Evolutionary conservation across 1,140 invertebrate species (phyloP), one percentile per base, ranked within the genome.

Genomic region (Parapsyche elsis): DNA sequence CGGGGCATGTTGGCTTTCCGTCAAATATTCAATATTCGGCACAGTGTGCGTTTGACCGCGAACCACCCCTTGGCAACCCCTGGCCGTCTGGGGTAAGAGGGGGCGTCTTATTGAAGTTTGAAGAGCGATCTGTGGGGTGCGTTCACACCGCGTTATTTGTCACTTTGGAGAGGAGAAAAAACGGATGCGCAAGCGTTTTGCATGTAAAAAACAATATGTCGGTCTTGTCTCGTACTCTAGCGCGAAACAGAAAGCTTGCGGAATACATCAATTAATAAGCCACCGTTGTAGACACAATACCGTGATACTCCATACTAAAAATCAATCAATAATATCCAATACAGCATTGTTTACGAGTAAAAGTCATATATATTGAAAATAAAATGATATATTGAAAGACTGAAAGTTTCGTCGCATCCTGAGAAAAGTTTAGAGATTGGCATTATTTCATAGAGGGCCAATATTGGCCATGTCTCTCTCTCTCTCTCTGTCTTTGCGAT

Each of bases 21-120:
- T 83, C 82, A 83, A 83, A 83, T 83, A 83, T 83, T 83, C 82
- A 83, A 83, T 83, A 83, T 81, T 78, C 78, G 24, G 77, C 38
- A 45, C 81, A 77, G 77, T 30, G 78, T 74, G 78, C 78, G 70
- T 74, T 74, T 80, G 79, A 80, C 79, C 79, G 79, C 78, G 45
- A 74, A 30, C 49, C 77, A 57, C 64, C 64, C 76, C 45, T 70
- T 21, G 14, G 24, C 16, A 44, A 76, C 59, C 59, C 76, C 76
- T 23, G 2, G 30, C 74, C 9, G 19, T 16, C 49, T 9, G 21
- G 19, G 5, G n/a, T 9, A 14, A 10, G 19, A 9, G 74, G 74
- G 57, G 26, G 74, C 38, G 21, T 45, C 64, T 67, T 79, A 70
- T 79, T 74, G 71, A 53, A 74, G 71, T 74, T 74, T 74, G 71